Conservation (phyloP, 2,888 invertebrate genomes). For the Altica lythri region DNA sequence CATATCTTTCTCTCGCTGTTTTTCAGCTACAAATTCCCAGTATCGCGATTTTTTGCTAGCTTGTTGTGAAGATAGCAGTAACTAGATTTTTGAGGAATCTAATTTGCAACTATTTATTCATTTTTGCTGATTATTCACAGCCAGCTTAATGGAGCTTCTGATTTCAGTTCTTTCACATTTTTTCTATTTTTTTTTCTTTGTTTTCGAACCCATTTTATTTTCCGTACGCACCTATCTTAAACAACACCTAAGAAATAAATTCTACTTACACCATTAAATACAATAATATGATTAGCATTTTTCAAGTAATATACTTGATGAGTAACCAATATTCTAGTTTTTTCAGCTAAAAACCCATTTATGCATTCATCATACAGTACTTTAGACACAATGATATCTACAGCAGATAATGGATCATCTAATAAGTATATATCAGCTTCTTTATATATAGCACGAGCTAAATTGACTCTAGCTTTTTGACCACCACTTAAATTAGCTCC, state of each 20-base stretch:
- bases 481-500: slow-evolving; percentile 76
- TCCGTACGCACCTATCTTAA: too few relatives aligned
- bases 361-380: slow-evolving; percentile 83
- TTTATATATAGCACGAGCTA: slow-evolving; percentile 82
- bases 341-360: slow-evolving; percentile 63
- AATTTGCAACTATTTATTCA: too few relatives aligned
- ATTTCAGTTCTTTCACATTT: too few relatives aligned
- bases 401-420: slow-evolving; percentile 88
- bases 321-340: slow-evolving; percentile 74
- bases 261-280: slow-evolving; percentile 63
- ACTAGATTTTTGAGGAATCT: too few relatives aligned
- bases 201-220: too few relatives aligned
- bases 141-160: too few relatives aligned
- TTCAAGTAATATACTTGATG: slow-evolving; percentile 70
- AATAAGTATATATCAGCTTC: slow-evolving; percentile 82
- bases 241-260: background rate
- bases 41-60: too few relatives aligned
- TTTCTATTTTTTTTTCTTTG: too few relatives aligned
- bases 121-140: too few relatives aligned
- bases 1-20: too few relatives aligned
- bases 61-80: too few relatives aligned
- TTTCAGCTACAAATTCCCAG: too few relatives aligned
- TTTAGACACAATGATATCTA: slow-evolving; percentile 83
- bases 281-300: slow-evolving; percentile 64
- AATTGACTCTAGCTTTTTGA: slow-evolving; percentile 83